Evolutionary conservation across 2,113 vertebrate genomes (phyloP).

Genomic region (Sylvilagus bachmani): DNA sequence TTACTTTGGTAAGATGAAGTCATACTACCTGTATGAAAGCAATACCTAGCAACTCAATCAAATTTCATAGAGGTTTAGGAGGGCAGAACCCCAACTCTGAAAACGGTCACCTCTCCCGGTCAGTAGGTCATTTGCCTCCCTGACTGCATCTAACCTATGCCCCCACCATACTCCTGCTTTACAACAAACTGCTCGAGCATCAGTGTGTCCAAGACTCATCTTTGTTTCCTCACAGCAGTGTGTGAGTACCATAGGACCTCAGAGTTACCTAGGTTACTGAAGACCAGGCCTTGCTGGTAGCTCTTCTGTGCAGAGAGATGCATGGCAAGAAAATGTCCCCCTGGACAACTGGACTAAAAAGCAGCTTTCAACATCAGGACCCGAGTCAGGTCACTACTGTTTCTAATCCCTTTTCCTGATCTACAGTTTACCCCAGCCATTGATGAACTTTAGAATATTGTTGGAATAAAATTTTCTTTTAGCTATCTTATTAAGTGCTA

Average conservation of each 20-base stretch:
- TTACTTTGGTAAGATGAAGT: not conserved
- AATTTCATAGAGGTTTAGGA: not conserved
- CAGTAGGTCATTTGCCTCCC: not conserved
- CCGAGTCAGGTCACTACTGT: not conserved
- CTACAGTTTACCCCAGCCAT: not conserved
- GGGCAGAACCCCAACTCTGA: not conserved
- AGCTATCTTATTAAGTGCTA: not conserved
- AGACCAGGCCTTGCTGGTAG: not conserved
- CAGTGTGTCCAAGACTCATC: not conserved
- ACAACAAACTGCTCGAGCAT: not conserved
- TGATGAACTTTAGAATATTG: not conserved
- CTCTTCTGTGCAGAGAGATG: not conserved
- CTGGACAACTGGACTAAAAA: not conserved
- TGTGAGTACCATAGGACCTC: not conserved
- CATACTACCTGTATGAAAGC: not conserved
- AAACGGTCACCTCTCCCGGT: not conserved
- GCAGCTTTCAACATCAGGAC: not conserved
- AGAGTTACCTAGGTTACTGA: not conserved
- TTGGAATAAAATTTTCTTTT: not conserved
- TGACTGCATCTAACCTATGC: not conserved
- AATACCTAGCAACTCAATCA: not conserved
- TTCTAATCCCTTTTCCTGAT: not conserved
- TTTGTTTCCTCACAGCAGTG: not conserved
- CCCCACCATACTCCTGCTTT: not conserved
- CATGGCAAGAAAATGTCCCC: not conserved